Percentiles rank a stretch among this genome's conserved stretches.
Conservation (phyloP, 2,797 vertebrate genomes). For the Muscicapa comitata region DNA sequence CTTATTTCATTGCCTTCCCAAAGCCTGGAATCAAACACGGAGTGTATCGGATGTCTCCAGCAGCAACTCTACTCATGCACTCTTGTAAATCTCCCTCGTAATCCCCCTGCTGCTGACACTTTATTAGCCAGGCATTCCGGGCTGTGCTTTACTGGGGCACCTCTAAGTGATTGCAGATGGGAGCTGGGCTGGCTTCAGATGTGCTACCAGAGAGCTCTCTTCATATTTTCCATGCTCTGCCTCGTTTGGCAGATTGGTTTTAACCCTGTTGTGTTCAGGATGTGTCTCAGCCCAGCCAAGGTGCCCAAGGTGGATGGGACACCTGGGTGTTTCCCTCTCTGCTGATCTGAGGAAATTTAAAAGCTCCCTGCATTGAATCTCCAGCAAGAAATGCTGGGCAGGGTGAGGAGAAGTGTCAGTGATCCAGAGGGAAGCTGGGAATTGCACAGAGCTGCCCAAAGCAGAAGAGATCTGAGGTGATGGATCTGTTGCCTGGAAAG, state of each 20-base stretch:
- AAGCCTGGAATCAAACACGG: slow-evolving; percentile 58
- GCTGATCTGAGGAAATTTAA: neutral
- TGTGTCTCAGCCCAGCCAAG: neutral
- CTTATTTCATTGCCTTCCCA: slow-evolving; percentile 52
- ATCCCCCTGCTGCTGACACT: slow-evolving; percentile 72
- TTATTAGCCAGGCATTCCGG: slow-evolving; percentile 74
- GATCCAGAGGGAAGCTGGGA: neutral
- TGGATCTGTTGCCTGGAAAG: no score
- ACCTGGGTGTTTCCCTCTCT: neutral
- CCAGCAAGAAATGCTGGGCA: neutral
- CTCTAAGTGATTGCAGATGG: slow-evolving; percentile 70
- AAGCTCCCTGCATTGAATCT: neutral
- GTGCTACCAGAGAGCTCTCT: slow-evolving; percentile 68
- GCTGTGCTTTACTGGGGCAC: slow-evolving; percentile 63
- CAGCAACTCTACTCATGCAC: slow-evolving; percentile 65
- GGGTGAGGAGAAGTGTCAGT: neutral
- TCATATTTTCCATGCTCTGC: slow-evolving; percentile 67
- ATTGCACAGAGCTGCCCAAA: neutral
- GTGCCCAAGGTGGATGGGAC: neutral
- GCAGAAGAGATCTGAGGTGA: neutral
- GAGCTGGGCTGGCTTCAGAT: slow-evolving; percentile 48
- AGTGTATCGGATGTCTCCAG: slow-evolving; percentile 67
- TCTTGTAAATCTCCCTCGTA: slow-evolving; percentile 73
- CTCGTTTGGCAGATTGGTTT: slow-evolving; percentile 52
- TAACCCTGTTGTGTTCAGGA: slow-evolving; percentile 63